Base-by-base conservation (phyloP, 2,797 vertebrate genomes). In the Cyprinodon diabolis region DNA sequence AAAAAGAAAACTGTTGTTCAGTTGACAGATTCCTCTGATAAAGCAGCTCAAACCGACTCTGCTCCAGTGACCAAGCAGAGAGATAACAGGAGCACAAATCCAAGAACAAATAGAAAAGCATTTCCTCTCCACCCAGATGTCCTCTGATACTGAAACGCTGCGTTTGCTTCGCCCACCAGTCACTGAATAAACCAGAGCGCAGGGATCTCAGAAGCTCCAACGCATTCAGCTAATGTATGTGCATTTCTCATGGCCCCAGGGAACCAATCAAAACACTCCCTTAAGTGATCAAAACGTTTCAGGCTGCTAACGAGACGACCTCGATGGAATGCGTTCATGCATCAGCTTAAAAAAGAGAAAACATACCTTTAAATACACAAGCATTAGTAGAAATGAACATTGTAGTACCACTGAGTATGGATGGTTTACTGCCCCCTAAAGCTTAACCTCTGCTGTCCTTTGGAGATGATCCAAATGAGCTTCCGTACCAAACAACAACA, bases 211-310 rank as follows among this genome's bases (percentile, higher is more conserved):
- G 51, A 37, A 37, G 56, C 69, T 8, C 25, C 56, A 1, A 65
- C 12, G 62, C 12, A 4, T 65, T 12, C 15, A 40, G 47, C 37
- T 55, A 37, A 51, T 17, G 21, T 54, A 40, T n/a, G 7, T 1
- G 51, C 47, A 35, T 69, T 40, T 49, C n/a, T 54, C 37, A 12
- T 43, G 13, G n/a, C 80, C 43, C 80, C 21, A 0, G 76, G 68
- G 79, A 79, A 69, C 71, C 79, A 84, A 84, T 84, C 79, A 82
- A 52, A 82, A 21, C 0, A 13, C 68, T 79, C 74, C 68, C 11
- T 48, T 68, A 55, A 65, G 76, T 30, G 8, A 48, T 17, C 21
- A 11, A 25, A 21, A 62, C n/a, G 58, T 45, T 19, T 49, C 45
- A 30, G 43, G 62, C 68, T n/a, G 23, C 43, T 77, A 68, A 81